Conservation (phyloP, 2,888 invertebrate genomes). For the Cerastis leucographa region DNA sequence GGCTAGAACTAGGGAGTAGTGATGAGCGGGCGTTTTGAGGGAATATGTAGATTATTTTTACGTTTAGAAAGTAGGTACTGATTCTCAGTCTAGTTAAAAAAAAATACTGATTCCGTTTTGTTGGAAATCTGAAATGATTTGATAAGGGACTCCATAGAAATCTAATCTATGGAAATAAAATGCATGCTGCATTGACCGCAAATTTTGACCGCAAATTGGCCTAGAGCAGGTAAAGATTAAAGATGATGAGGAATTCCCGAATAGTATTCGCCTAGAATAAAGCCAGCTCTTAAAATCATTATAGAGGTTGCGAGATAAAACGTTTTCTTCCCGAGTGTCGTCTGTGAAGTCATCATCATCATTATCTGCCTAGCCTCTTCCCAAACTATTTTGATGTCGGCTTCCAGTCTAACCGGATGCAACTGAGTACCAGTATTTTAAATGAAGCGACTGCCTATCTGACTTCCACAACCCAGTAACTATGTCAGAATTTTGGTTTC, state of each 20-base stretch:
- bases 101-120: neutral
- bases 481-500: no score
- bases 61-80: neutral
- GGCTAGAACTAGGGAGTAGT: neutral
- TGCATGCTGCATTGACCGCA: neutral
- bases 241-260: neutral
- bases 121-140: neutral
- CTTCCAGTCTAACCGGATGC: no score
- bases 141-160: neutral
- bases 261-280: neutral
- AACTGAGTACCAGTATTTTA: no score
- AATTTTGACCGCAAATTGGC: neutral
- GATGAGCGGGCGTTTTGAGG: neutral
- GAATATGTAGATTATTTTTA: neutral
- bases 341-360: no score
- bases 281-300: neutral
- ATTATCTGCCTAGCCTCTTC: no score
- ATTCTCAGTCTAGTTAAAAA: neutral
- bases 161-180: neutral
- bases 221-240: neutral
- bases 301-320: neutral
- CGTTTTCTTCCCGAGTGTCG: neutral
- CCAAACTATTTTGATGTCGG: no score
- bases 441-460: no score
- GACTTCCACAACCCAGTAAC: no score